A percentile compares a stretch with the other conserved stretches of the same genome.
Evolutionary conservation across 53 echinoderm and acorn worm species (phyloP).

Genomic region (Crossaster papposus): DNA sequence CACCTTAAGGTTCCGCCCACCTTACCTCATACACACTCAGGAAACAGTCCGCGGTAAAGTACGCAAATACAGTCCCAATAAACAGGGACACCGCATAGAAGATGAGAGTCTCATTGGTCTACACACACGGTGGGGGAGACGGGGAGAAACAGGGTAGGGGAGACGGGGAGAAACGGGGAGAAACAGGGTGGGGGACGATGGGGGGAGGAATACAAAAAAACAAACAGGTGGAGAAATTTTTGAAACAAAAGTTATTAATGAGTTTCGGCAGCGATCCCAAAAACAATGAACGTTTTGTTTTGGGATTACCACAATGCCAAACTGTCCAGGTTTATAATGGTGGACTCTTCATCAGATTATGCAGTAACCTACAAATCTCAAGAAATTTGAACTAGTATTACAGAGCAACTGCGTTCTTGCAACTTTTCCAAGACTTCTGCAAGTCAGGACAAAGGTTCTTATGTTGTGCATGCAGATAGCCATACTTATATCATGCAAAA

Average conservation of each 20-base stretch:
- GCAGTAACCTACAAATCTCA: background rate
- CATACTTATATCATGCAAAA: too few relatives aligned
- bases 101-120: slow-evolving; percentile 80
- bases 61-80: slow-evolving; percentile 87
- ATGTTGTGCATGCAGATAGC: too few relatives aligned
- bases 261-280: background rate
- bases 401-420: too few relatives aligned
- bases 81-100: slow-evolving; percentile 91
- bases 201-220: slow-evolving; percentile 34
- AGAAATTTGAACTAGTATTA: too few relatives aligned
- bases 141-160: background rate
- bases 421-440: too few relatives aligned
- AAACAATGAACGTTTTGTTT: background rate
- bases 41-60: slow-evolving; percentile 85
- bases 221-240: background rate
- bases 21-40: slow-evolving; percentile 92
- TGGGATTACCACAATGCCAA: slow-evolving; percentile 13
- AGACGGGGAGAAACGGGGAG: slow-evolving; percentile 17
- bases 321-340: background rate
- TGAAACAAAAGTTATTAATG: slow-evolving; percentile 3
- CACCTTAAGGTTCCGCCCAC: slow-evolving; percentile 43
- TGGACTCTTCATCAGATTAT: background rate
- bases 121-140: slow-evolving; percentile 4
- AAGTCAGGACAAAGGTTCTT: too few relatives aligned
- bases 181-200: background rate